Base-by-base conservation (phyloP, 2,797 vertebrate genomes). In the Betta splendens region DNA sequence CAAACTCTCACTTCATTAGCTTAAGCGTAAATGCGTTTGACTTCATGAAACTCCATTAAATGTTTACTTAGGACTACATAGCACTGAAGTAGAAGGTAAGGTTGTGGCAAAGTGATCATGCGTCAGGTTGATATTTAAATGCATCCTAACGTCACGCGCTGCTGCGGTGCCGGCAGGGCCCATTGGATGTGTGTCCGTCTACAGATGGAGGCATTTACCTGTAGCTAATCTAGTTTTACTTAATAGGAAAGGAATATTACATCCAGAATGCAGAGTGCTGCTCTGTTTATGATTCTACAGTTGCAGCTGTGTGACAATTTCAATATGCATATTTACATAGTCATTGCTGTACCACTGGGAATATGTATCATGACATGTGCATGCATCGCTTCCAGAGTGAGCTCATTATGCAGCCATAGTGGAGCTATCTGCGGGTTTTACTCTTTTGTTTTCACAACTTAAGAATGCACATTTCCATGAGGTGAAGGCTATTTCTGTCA, bases 11-110 rank as follows among this genome's bases (percentile, higher is more conserved):
- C 39, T 67, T 65, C 50, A 60, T 81, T 67, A 70, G 17, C 53
- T 48, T 75, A 43, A 60, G 65, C 64, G 38, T 44, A 29, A 64
- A 64, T 59, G 57, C 2, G 6, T 67, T 64, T 74, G 37, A 63
- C 28, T 63, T 29, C 17, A 46, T 21, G n/a, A 69, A 39, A 31
- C 16, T 44, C 39, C 17, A 53, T 75, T 57, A 46, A 69, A 65
- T 45, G 46, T 39, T 61, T 45, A 56, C 28, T 66, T 47, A 63
- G 52, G 22, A 29, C 33, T 56, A 60, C 20, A 33, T 10, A 20
- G 26, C 9, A 39, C 40, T 60, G 7, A 54, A 51, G 16, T 2
- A 20, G 17, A 66, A 56, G 31, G 22, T 39, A 25, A 57, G 20
- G 16, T 62, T 66, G 70, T 38, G 28, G 16, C 12, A 57, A 73